Evolutionary conservation across 2,888 invertebrate genomes (phyloP).

Genomic region (Laspeyria flexula): DNA sequence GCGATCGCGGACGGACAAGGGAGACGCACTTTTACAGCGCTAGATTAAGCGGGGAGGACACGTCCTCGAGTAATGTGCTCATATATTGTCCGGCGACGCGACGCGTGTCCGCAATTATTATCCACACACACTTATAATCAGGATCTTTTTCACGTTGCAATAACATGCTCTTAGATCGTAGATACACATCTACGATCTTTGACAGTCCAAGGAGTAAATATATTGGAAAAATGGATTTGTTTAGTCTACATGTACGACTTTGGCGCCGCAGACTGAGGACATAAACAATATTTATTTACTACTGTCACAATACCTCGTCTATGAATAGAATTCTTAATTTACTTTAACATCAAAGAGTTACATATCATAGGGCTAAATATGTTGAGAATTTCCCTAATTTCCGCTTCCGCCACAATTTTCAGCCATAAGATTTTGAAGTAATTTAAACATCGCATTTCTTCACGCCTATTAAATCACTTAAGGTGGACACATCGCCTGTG

Average conservation of each 20-base stretch:
- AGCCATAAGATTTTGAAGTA: slow-evolving; percentile 69
- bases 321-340: slow-evolving; percentile 3
- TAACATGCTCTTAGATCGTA: slow-evolving; percentile 33
- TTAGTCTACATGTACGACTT: too few species aligned
- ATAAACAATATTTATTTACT: too few species aligned
- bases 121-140: slow-evolving; percentile 48
- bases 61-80: slow-evolving; percentile 83
- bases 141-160: slow-evolving; percentile 39
- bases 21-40: slow-evolving; percentile 77
- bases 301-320: background rate
- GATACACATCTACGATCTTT: background rate
- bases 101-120: slow-evolving; percentile 80
- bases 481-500: slow-evolving; percentile 84
- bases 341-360: slow-evolving; percentile 33
- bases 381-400: slow-evolving; percentile 39
- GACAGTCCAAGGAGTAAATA: too few species aligned
- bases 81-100: slow-evolving; percentile 79
- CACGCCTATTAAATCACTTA: slow-evolving; percentile 86
- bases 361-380: slow-evolving; percentile 27
- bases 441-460: slow-evolving; percentile 81
- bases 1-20: slow-evolving; percentile 64
- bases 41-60: slow-evolving; percentile 82
- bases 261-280: too few species aligned
- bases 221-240: too few species aligned
- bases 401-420: slow-evolving; percentile 38